Evolutionary conservation across 2,797 vertebrate genomes (phyloP).

Genomic region (Sorex maritimensis): DNA sequence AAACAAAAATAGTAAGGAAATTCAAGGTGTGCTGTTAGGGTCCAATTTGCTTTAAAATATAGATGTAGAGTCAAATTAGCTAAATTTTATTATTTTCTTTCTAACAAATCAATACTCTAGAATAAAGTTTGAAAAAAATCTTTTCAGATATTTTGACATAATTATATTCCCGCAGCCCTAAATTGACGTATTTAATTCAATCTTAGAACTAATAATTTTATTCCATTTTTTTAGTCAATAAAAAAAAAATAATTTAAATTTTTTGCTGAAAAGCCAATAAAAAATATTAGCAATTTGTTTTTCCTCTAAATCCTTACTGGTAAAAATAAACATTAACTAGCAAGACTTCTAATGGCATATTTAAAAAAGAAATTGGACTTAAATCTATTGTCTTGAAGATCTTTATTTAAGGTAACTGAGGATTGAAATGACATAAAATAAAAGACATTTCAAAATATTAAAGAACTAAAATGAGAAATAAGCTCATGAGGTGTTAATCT

Average conservation of each 20-base stretch:
- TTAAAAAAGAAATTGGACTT: conserved; percentile 60
- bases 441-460: conserved; percentile 67
- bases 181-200: background rate
- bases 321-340: conserved; percentile 36
- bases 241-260: conserved; percentile 15
- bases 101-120: background rate
- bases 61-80: background rate
- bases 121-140: background rate
- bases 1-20: background rate
- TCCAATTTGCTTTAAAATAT: conserved; percentile 23
- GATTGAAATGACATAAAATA: conserved; percentile 33
- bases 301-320: conserved; percentile 36
- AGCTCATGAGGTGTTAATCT: conserved; percentile 30
- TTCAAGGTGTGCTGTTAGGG: background rate
- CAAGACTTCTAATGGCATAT: conserved; percentile 22
- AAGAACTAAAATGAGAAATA: conserved; percentile 29
- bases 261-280: background rate
- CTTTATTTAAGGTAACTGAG: background rate
- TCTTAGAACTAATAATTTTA: conserved; percentile 4
- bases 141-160: background rate
- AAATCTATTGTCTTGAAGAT: conserved; percentile 26
- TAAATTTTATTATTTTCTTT: background rate
- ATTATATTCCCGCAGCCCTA: conserved; percentile 4
- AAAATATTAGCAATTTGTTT: background rate
- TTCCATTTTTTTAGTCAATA: background rate